Evolutionary conservation across 1,140 invertebrate species (phyloP).

Genomic region (Dendroctonus ponderosae): DNA sequence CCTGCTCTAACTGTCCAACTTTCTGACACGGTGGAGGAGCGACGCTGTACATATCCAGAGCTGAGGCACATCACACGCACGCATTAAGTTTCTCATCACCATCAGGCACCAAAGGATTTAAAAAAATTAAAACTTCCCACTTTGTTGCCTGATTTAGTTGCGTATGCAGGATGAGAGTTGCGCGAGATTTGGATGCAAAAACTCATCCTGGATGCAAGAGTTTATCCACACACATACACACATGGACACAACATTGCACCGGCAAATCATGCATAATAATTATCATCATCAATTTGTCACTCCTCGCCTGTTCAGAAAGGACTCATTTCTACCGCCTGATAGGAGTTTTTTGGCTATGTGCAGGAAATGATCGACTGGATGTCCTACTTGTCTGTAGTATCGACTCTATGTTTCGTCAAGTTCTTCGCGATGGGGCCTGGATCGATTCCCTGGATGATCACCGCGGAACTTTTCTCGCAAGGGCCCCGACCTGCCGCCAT

Average conservation of each 20-base stretch:
- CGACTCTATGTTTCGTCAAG: slow-evolving; percentile 90
- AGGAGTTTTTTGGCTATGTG: slow-evolving; percentile 92
- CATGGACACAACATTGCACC: background rate
- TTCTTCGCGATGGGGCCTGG: slow-evolving; percentile 96
- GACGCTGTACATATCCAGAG: slow-evolving; percentile 46
- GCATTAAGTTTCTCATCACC: background rate
- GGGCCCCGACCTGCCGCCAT: slow-evolving; percentile 95
- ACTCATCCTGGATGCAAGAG: no score
- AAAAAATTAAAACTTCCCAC: no score
- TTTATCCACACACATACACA: no score
- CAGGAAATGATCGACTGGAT: slow-evolving; percentile 98
- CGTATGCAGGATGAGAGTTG: no score
- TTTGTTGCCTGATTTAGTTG: no score
- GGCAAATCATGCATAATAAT: no score
- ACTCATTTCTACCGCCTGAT: slow-evolving; percentile 64
- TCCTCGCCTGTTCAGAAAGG: slow-evolving; percentile 61
- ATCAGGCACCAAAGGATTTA: no score
- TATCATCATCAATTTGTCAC: slow-evolving; percentile 38
- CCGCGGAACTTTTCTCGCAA: slow-evolving; percentile 96
- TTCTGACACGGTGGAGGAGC: slow-evolving; percentile 52
- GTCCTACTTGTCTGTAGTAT: slow-evolving; percentile 92
- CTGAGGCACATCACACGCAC: slow-evolving; percentile 21
- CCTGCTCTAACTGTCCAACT: slow-evolving; percentile 43
- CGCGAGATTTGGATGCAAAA: no score
- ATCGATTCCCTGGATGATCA: slow-evolving; percentile 99